Base-by-base conservation (phyloP, 2,797 vertebrate genomes). In the Prunella strophiata region DNA sequence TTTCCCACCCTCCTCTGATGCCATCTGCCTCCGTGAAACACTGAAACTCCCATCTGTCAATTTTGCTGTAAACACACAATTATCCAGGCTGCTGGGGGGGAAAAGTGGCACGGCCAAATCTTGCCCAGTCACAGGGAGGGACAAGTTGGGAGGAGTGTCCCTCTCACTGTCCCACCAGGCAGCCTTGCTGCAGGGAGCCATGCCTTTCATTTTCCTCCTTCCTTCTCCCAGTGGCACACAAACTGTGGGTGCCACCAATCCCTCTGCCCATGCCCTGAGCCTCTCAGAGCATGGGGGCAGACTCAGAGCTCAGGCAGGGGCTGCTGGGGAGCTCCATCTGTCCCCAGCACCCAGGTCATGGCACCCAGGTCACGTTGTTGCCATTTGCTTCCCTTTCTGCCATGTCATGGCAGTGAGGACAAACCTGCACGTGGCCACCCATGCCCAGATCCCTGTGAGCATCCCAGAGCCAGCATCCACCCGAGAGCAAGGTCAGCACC, bases 41-140 rank as follows among this genome's bases (percentile, higher is more conserved):
- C 90, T 95, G 93, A 83, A 95, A 96, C 51, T 94, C 95, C 95
- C 95, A 97, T 97, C 96, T 97, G 97, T 95, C 96, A 95, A 95
- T 96, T 96, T 94, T 81, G 78, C 87, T 95, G 91, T 95, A 96
- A 97, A 96, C 95, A 96, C 95, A 96, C 91, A 74, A 97, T 96
- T 96, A 92, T 83, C 89, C 93, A 75, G 94, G 87, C 79, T 93
- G 94, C 84, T 57, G 72, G n/a, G 91, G 76, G 86, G 76, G 79
- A 30, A 88, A 91, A 50, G 87, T 74, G 74, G 75, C 75, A 22
- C 76, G 30, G 58, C 43, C 59, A 87, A 77, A 72, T 10, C 48
- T 62, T 0, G 52, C 68, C 88, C 88, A 36, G 27, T 58, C 34
- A 0, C 30, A 14, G 82, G 45, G 79, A 55, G 45, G 58, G 65